Base-by-base conservation (phyloP, 2,113 vertebrate genomes). In the Vulpes ferrilata region DNA sequence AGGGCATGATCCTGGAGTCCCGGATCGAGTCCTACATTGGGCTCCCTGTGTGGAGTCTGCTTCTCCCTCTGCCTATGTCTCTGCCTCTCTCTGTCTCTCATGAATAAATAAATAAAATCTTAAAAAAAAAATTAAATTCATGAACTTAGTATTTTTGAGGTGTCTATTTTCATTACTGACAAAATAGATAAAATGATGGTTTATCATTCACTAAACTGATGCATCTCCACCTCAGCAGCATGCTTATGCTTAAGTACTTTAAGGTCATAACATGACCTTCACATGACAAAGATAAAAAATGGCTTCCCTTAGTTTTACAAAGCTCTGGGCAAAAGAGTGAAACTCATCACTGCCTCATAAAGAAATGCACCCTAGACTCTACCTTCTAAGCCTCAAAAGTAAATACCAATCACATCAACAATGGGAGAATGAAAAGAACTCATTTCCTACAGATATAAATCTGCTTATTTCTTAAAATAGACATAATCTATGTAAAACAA, bases 381-480 rank as follows among this genome's bases (percentile, higher is more conserved):
- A 82, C 7, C 11, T 84, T 67, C 27, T 2, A 71, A 62, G 27
- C 43, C 57, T 96, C 94, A 90, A 94, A 87, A 90, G 62, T 80
- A 93, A 96, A 90, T 92, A 35, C 38, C 17, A 80, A 79, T 48
- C 32, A 80, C 57, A 7, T 84, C 57, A 96, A 88, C 38, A 57
- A 91, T 0, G 6, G 35, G 7, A 79, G 22, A 94, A 87, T n/a
- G n/a, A 86, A 89, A 84, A 96, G 11, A 95, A 57, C 7, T 90
- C 35, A 84, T 81, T 67, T 92, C 43, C 35, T 87, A 90, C 22
- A 82, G 38, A 87, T 53, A 93, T 11, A 94, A 96, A 80, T 93
- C 35, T 91, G 22, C 22, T 92, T 78, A 96, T 48, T 95, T 95
- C 80, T 48, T 92, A 86, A 81, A 95, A 90, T 69, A 90, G 78